phyloP scores from a whole-genome alignment of 2,888 invertebrate species.

The Sarcophaga caerulescens region DNA sequence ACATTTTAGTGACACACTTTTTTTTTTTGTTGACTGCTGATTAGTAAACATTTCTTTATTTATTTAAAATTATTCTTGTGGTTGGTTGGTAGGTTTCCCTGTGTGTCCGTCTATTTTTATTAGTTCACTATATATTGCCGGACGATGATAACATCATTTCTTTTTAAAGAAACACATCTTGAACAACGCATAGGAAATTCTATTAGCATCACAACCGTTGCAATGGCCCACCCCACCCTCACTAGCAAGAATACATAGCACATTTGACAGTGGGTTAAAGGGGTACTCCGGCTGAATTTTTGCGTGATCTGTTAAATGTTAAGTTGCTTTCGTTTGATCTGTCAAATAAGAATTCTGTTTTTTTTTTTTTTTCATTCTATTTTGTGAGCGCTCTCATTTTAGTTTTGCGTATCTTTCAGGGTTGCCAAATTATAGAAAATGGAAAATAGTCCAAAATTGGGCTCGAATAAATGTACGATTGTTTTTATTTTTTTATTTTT shows the following conservation, averaged over 20 bases:
- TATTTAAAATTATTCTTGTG: conserved; percentile 16
- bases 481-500: too few relatives aligned
- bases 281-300: conserved; percentile 31
- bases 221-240: conserved; percentile 9
- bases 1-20: conserved; percentile 18
- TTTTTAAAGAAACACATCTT: conserved; percentile 56
- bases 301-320: neutral
- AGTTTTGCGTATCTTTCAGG: conserved; percentile 16
- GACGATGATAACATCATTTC: conserved; percentile 66
- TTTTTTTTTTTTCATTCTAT: conserved; percentile 7
- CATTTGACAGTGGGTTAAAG: neutral
- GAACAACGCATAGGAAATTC: neutral
- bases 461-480: too few relatives aligned
- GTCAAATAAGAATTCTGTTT: neutral
- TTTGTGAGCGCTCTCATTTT: conserved; percentile 4
- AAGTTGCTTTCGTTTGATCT: neutral
- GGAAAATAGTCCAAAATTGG: too few relatives aligned
- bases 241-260: neutral
- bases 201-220: conserved; percentile 12
- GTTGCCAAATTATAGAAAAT: conserved; percentile 19
- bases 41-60: neutral
- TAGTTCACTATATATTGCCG: conserved; percentile 33
- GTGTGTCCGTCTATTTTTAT: conserved; percentile 30
- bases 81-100: conserved; percentile 1
- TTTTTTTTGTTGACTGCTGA: conserved; percentile 1